Conservation (phyloP, 1,140 invertebrate species). For the Odontomachus brunneus region DNA sequence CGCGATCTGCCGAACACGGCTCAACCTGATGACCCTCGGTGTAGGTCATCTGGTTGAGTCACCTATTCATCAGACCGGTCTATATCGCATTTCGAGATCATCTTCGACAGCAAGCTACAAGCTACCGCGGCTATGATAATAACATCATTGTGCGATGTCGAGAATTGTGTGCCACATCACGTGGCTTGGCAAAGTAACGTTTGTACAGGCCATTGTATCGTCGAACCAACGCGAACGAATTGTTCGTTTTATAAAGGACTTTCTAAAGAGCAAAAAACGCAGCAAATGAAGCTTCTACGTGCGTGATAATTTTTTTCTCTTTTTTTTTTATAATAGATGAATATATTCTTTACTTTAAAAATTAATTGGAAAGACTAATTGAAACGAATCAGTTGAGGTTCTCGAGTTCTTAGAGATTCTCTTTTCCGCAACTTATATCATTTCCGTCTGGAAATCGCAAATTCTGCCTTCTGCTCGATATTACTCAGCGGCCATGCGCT, state of each 20-base stretch:
- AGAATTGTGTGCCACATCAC: neutral
- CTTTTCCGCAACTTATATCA: no score
- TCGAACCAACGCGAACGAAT: neutral
- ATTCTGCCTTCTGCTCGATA: no score
- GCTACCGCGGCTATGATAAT: neutral
- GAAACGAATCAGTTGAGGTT: no score
- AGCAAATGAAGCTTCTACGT: neutral
- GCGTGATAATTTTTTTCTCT: no score
- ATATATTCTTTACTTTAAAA: no score
- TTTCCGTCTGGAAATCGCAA: no score
- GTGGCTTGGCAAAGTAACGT: neutral
- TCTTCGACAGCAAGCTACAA: slow-evolving; percentile 3
- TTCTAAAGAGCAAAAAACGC: neutral
- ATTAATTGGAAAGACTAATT: no score
- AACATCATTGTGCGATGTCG: neutral
- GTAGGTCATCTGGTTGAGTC: slow-evolving; percentile 34
- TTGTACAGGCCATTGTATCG: neutral
- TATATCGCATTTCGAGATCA: slow-evolving; percentile 19
- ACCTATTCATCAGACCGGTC: slow-evolving; percentile 43
- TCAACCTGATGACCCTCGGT: slow-evolving; percentile 51
- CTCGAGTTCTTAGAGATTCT: no score
- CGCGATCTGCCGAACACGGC: slow-evolving; percentile 50
- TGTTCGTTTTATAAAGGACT: neutral
- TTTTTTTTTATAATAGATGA: no score
- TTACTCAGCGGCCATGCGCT: no score